These are phyloP conservation scores for Spodoptera frugiperda DNA, from an alignment of 1,140 invertebrate genomes.

Conservation along the genomic window DNA sequence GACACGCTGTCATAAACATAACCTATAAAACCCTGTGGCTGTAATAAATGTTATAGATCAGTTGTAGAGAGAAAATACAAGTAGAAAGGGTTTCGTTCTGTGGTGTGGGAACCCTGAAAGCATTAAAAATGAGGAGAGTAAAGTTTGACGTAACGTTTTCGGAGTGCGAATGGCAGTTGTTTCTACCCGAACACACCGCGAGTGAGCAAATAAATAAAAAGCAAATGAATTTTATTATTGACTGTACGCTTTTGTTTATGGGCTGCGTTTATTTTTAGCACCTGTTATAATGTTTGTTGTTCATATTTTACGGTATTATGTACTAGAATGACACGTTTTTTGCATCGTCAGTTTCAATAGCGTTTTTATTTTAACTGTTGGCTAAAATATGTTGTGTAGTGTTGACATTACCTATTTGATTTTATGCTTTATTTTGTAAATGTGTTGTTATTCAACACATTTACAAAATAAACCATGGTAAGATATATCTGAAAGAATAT, in stretches of 20 bases:
- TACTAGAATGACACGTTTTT: neutral
- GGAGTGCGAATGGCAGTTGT: conserved; percentile 39
- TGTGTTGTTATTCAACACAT: too few relatives aligned
- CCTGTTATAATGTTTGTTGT: conserved; percentile 14
- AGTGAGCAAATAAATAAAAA: conserved; percentile 23
- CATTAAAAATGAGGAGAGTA: conserved; percentile 40
- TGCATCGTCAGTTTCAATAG: neutral
- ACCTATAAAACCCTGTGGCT: conserved; percentile 11
- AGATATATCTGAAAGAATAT: too few relatives aligned
- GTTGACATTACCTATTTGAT: too few relatives aligned
- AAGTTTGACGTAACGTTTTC: conserved; percentile 37
- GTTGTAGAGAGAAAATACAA: conserved; percentile 18
- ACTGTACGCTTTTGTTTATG: conserved; percentile 21
- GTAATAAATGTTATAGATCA: conserved; percentile 33
- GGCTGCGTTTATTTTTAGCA: neutral
- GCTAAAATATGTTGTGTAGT: too few relatives aligned
- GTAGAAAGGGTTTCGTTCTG: neutral
- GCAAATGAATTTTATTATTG: conserved; percentile 41
- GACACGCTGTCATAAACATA: conserved; percentile 14
- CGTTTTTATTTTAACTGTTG: too few relatives aligned
- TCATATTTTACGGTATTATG: neutral
- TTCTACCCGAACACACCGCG: conserved; percentile 6
- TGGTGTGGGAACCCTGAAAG: conserved; percentile 17
- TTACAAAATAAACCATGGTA: too few relatives aligned
- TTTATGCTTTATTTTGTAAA: too few relatives aligned